phyloP scores from a whole-genome alignment of 2,113 vertebrate genomes.

The Bettongia penicillata region DNA sequence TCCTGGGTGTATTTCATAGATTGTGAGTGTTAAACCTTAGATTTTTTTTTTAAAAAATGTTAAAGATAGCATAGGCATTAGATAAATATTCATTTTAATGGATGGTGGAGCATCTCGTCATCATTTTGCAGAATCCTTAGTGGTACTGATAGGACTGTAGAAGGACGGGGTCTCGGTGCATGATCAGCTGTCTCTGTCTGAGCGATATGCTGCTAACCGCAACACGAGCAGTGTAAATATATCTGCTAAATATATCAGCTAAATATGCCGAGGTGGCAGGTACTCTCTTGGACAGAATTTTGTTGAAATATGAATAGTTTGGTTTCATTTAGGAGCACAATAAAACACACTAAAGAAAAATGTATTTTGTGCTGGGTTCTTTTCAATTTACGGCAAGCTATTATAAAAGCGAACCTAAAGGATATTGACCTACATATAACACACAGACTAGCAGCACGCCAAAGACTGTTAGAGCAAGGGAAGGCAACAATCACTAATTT shows the following conservation, averaged over 20 bases:
- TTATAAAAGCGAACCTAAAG: slow-evolving; percentile 80
- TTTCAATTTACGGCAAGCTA: slow-evolving; percentile 70
- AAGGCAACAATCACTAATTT: slow-evolving; percentile 79
- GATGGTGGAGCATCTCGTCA: slow-evolving; percentile 68
- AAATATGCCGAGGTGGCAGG: slow-evolving; percentile 81
- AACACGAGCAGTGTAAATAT: slow-evolving; percentile 84
- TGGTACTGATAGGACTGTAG: slow-evolving; percentile 84
- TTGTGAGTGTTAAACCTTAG: slow-evolving; percentile 74
- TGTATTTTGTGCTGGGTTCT: slow-evolving; percentile 71
- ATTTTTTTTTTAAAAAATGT: slow-evolving; percentile 34
- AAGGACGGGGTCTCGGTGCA: slow-evolving; percentile 81
- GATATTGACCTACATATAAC: slow-evolving; percentile 86
- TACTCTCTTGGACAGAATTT: slow-evolving; percentile 77
- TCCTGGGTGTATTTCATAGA: slow-evolving; percentile 80
- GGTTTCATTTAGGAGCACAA: slow-evolving; percentile 76
- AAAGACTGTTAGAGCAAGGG: slow-evolving; percentile 77
- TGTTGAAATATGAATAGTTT: slow-evolving; percentile 80
- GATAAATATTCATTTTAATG: slow-evolving; percentile 68
- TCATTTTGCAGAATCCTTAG: slow-evolving; percentile 81
- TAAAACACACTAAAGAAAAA: slow-evolving; percentile 72
- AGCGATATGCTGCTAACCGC: slow-evolving; percentile 87
- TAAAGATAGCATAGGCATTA: neutral
- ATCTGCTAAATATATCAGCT: slow-evolving; percentile 87
- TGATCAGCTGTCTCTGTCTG: slow-evolving; percentile 86
- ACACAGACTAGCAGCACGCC: slow-evolving; percentile 80